These are phyloP conservation scores for Phortica magna DNA, from an alignment of 2,888 invertebrate genomes.

Conservation along the genomic window DNA sequence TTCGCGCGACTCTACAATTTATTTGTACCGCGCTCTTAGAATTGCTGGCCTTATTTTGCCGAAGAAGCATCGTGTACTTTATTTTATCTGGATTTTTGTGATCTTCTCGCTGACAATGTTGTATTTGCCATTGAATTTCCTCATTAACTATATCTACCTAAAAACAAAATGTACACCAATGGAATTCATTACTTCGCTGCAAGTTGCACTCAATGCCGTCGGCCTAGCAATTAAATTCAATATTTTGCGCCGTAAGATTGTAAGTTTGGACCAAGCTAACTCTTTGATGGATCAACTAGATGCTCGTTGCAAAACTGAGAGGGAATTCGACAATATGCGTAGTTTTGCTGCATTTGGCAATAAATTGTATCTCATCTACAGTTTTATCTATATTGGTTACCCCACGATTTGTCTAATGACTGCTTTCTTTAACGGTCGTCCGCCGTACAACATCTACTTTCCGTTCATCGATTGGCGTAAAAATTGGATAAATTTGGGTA, in stretches of 20 bases:
- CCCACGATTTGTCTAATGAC: conserved; percentile 37
- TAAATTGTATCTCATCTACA: conserved; percentile 42
- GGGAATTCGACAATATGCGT: conserved; percentile 42
- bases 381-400: conserved; percentile 37
- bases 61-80: conserved; percentile 28
- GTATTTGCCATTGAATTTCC: conserved; percentile 43
- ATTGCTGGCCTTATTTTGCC: conserved; percentile 39
- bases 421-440: conserved; percentile 38
- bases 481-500: conserved; percentile 26
- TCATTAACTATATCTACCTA: conserved; percentile 41
- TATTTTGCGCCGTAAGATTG: conserved; percentile 11
- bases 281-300: conserved; percentile 43
- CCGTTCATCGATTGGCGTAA: conserved; percentile 48
- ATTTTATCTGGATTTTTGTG: conserved; percentile 41
- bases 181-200: conserved; percentile 44
- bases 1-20: conserved; percentile 44
- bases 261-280: conserved; percentile 42
- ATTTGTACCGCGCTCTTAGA: conserved; percentile 38
- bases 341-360: conserved; percentile 42
- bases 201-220: conserved; percentile 42
- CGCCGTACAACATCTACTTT: conserved; percentile 45
- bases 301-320: conserved; percentile 34
- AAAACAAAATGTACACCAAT: conserved; percentile 38
- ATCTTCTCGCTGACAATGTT: conserved; percentile 39
- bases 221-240: conserved; percentile 36